Conservation (phyloP, 35 echinoderm and acorn worm genomes). For the Ophioderma brevispina region DNA sequence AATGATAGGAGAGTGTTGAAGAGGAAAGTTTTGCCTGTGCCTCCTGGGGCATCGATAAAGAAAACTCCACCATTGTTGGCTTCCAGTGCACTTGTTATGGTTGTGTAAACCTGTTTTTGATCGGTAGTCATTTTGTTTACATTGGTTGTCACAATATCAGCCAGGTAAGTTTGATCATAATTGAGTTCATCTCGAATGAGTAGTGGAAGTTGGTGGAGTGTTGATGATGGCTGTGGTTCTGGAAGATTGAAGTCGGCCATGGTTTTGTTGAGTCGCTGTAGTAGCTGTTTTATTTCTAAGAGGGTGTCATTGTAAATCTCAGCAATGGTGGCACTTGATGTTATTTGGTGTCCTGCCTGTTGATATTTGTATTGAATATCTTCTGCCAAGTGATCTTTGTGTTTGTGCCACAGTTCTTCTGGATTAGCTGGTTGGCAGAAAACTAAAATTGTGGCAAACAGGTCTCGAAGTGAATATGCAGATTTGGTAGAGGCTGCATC, state of each 20-base stretch:
- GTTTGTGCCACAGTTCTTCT: not conserved
- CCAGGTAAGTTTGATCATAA: not conserved
- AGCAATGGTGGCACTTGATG: no score
- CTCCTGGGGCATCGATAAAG: constrained; percentile 65
- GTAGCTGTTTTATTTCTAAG: no score
- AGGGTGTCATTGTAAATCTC: no score
- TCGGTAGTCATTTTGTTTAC: not conserved
- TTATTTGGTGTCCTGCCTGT: no score
- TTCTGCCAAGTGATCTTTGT: constrained; percentile 6
- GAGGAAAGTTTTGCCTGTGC: constrained; percentile 53
- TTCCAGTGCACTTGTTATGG: not conserved
- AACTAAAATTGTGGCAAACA: constrained; percentile 10
- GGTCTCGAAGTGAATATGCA: not conserved
- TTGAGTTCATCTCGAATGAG: not conserved
- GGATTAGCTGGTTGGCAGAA: not conserved
- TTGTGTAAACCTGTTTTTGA: not conserved
- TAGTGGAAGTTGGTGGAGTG: not conserved
- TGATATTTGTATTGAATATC: no score
- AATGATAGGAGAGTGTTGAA: constrained; percentile 27
- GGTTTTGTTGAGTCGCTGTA: no score
- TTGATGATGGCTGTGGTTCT: not conserved
- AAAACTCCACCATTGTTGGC: not conserved
- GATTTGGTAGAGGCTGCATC: not conserved
- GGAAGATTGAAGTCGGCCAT: no score
- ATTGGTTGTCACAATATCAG: not conserved